Percentiles rank a stretch among this genome's conserved stretches.
These are phyloP conservation scores for Ochropacha duplaris DNA, from an alignment of 2,888 invertebrate species.

Conservation along the genomic window DNA sequence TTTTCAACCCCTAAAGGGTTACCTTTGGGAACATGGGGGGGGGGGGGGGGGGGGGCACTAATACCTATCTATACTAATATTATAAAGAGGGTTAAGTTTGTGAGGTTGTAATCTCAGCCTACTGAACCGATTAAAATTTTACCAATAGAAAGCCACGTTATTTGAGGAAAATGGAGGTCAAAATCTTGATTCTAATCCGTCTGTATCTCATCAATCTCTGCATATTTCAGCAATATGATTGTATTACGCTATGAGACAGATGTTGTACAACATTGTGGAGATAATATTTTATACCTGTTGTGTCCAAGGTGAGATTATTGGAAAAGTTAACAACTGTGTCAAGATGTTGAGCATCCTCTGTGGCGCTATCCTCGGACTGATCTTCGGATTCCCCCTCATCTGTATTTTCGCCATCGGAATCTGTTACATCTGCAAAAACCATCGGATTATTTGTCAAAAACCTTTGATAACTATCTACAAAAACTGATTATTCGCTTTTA, in stretches of 20 bases:
- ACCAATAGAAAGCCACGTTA: no score
- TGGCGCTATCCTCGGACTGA: constrained; percentile 53
- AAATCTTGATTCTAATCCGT: not conserved
- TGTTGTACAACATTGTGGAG: not conserved
- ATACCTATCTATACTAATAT: no score
- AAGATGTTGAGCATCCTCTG: constrained; percentile 52
- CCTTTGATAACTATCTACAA: no score
- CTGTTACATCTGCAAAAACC: constrained; percentile 54
- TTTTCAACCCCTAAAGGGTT: no score
- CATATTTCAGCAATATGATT: not conserved
- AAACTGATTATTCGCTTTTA: no score
- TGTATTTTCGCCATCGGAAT: constrained; percentile 46
- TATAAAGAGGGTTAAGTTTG: no score
- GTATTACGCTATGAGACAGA: not conserved
- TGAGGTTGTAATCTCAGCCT: no score
- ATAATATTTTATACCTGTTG: constrained; percentile 36
- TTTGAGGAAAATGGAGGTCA: no score
- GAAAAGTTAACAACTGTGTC: constrained; percentile 29
- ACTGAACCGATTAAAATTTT: no score
- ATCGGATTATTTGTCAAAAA: not conserved
- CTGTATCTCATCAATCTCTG: not conserved
- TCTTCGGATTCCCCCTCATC: constrained; percentile 45
- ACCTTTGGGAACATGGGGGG: no score
- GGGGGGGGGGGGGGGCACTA: no score
- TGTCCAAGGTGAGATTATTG: constrained; percentile 35